Conservation (phyloP, 2,888 invertebrate species). For the Cerastis rubricosa region DNA sequence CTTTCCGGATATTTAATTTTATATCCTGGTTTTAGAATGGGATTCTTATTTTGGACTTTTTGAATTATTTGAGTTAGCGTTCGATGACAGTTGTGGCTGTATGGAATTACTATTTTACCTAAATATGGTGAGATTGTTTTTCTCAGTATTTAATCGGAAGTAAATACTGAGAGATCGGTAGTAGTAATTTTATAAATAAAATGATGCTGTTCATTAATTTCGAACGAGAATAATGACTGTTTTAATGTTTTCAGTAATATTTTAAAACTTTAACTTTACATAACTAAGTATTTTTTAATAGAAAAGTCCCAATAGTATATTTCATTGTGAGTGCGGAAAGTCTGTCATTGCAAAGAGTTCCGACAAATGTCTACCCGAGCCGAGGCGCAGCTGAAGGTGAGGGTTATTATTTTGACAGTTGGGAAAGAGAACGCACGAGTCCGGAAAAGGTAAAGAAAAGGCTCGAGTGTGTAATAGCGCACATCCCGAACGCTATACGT, state of each 20-base stretch:
- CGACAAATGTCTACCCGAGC: no score
- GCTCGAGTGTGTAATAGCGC: no score
- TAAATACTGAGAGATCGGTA: slow-evolving; percentile 6
- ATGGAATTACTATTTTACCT: background rate
- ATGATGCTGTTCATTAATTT: background rate
- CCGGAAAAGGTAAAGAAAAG: no score
- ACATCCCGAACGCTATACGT: no score
- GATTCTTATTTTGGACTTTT: slow-evolving; percentile 79
- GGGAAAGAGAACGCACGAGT: no score
- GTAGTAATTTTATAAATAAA: background rate
- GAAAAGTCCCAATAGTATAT: no score
- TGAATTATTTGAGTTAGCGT: slow-evolving; percentile 61
- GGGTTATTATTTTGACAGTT: no score
- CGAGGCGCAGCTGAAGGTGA: no score
- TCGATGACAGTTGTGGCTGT: slow-evolving; percentile 53
- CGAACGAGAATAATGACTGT: background rate
- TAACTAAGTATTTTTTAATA: background rate
- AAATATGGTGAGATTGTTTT: slow-evolving; percentile 3
- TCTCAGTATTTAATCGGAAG: slow-evolving; percentile 1
- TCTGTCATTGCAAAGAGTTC: no score
- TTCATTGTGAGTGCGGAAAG: no score
- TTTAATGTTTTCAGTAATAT: background rate
- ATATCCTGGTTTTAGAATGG: slow-evolving; percentile 78
- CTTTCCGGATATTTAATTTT: slow-evolving; percentile 89
- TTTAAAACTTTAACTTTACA: background rate